Percentiles rank a stretch among this genome's conserved stretches.
Evolutionary conservation across 2,888 invertebrate species (phyloP).

Genomic region (Brenthis hecate): DNA sequence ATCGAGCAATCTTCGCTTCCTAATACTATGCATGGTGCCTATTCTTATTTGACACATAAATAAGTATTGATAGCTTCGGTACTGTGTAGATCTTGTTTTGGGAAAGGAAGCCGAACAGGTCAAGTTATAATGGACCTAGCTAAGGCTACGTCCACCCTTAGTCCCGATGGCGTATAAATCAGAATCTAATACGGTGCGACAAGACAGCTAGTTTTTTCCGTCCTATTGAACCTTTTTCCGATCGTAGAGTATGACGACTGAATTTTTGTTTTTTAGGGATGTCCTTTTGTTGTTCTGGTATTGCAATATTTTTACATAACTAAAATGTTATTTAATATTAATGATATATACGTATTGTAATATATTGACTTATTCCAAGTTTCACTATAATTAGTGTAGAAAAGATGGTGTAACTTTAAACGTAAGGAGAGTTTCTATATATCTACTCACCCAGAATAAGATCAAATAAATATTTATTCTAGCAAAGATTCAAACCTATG

Average conservation of each 20-base stretch:
- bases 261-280: constrained; percentile 31
- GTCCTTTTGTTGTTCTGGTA: constrained; percentile 10
- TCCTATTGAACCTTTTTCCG: constrained; percentile 67
- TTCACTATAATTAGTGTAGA: too few species aligned
- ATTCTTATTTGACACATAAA: constrained; percentile 55
- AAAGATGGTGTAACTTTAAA: too few species aligned
- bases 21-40: constrained; percentile 70
- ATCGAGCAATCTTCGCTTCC: constrained; percentile 78
- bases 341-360: not conserved
- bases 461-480: not conserved
- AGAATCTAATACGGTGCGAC: constrained; percentile 75
- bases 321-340: not conserved
- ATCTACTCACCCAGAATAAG: too few species aligned
- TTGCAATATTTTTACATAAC: not conserved
- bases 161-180: constrained; percentile 71
- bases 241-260: constrained; percentile 39
- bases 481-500: too few species aligned
- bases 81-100: constrained; percentile 34
- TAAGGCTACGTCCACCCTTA: constrained; percentile 68
- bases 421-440: too few species aligned
- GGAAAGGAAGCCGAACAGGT: constrained; percentile 49
- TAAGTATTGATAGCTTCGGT: constrained; percentile 48
- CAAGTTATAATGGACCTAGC: constrained; percentile 54
- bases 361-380: too few species aligned
- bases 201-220: constrained; percentile 73